Base-by-base conservation (phyloP, 2,797 vertebrate species). In the Poeciliopsis presidionis region DNA sequence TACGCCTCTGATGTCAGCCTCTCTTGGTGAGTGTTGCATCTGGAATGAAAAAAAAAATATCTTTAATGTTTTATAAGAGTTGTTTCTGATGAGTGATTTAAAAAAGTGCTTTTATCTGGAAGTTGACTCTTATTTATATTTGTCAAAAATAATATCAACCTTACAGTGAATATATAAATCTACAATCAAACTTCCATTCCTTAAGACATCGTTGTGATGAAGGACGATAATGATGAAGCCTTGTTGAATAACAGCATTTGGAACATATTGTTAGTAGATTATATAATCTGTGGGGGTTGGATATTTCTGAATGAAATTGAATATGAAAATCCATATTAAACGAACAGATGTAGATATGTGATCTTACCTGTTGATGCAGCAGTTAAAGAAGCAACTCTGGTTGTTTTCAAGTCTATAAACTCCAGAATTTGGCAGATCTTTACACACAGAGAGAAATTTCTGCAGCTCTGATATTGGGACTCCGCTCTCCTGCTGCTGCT, bases 401-500 rank as follows among this genome's bases (percentile, higher is more conserved):
- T 92, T 92, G 1, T 95, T 90, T 7, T 97, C 92, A 39, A 97
- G 86, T 83, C 96, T 95, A 91, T 96, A 99, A n/a, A 91, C 93
- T 67, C 97, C 97, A 7, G 98, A 99, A 75, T 94, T 96, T 4
- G 98, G 97, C 47, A 95, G 92, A 83, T 99, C 97, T 93, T 96
- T 96, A 89, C 98, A 99, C 81, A 95, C 95, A 0, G 96, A 95
- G 85, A 98, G 90, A 90, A 99, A 99, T 7, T 74, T 91, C 4
- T 92, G 96, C 59, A 99, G 95, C 72, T 97, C 96, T 0, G 97
- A 96, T 55, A 96, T 94, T 0, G 96, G 96, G 59, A 89, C 94
- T n/a, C 96, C 97, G 9, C 96, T 94, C 84, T 95, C 92, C 88
- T 98, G 97, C 87, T 97, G 96, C 88, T 98, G 96, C 98, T 99